Evolutionary conservation across 2,888 invertebrate species (phyloP), one percentile per base, ranked within the genome.

Genomic region (Protonemura montana): DNA sequence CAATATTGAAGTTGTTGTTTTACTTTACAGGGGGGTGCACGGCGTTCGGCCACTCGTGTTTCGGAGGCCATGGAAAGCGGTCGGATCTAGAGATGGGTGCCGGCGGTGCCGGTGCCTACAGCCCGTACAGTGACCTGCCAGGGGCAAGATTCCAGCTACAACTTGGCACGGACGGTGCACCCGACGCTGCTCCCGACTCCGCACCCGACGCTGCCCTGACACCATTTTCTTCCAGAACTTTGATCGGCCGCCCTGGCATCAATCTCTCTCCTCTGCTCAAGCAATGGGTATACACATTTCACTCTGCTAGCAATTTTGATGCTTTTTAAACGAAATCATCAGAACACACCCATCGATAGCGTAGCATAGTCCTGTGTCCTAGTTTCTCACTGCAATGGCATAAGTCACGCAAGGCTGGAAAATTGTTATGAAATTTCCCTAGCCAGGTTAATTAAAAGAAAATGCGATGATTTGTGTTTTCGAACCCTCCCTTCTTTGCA

Each of bases 61-160:
- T 94, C 89, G 95, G 95, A 0, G 96, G 95, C 0, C 95, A 95
- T 89, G 96, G 96, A 5, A 96, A 95, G 90, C 92, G 95, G 26
- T 86, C 87, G 5, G 87, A 87, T 59, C 86, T 78, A 42, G 86
- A 30, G 26, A 35, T 85, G 28, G 25, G 85, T 0, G 27, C 41
- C 7, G 82, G 29, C 76, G 27, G 26, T 6, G 81, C 42, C n/a
- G 30, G 76, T 13, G 82, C 82, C 6, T 30, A 41, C 26, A 29
- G 30, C 29, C 82, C 82, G 0, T n/a, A n/a, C 0, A 7, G n/a
- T 10, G 28, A 42, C 25, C 42, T 25, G 0, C 86, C 86, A 25
- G 87, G 85, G 25, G n/a, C 26, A 78, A 81, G 0, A 83, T 0
- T 3, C 41, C 41, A 41, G 41, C 6, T 41, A 81, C 77, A 41